phyloP scores from a whole-genome alignment of 2,888 invertebrate genomes.

The Dysmachus trigonus region DNA sequence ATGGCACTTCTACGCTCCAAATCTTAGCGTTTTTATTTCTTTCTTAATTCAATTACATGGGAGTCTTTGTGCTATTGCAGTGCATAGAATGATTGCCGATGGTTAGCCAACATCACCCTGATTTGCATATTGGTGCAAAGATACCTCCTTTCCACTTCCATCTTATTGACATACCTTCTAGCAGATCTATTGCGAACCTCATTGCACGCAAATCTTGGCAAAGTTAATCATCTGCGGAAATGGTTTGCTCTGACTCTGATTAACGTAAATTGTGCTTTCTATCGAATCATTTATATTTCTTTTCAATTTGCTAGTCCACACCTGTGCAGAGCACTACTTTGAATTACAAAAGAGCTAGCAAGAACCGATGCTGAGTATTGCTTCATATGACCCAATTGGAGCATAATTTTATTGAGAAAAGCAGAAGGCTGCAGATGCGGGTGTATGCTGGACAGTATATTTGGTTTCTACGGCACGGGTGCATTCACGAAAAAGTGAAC shows the following conservation, averaged over 20 bases:
- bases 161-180: neutral
- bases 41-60: neutral
- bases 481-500: neutral
- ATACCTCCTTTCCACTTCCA: neutral
- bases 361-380: neutral
- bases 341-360: neutral
- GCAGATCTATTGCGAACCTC: neutral
- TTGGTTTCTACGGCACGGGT: neutral
- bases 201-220: neutral
- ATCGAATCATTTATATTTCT: neutral
- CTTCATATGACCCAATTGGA: neutral
- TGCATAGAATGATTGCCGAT: neutral
- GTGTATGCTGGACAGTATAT: neutral
- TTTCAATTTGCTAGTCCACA: neutral
- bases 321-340: neutral
- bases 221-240: neutral
- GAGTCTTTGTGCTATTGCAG: neutral
- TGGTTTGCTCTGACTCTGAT: neutral
- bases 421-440: neutral
- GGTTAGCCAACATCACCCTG: neutral
- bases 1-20: neutral
- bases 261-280: slow-evolving; percentile 10
- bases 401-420: neutral
- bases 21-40: neutral
- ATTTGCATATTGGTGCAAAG: neutral